phyloP scores from a whole-genome alignment of 37 sponge, comb jelly and placozoan genomes.

The Crambe crambe region DNA sequence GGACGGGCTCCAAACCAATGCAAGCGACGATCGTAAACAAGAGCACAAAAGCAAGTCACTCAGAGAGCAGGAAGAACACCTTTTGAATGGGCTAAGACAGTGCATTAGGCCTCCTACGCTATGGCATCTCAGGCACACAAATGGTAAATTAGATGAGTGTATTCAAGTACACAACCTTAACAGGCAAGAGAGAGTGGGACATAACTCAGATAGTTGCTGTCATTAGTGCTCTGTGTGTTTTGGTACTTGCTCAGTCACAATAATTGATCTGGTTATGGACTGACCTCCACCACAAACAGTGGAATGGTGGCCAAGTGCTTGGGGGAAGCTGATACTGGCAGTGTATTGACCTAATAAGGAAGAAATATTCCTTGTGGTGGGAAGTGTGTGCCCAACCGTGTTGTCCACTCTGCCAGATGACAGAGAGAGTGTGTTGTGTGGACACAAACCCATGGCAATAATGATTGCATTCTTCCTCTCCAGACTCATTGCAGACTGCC shows the following conservation, averaged over 20 bases:
- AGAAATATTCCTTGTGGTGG: neutral
- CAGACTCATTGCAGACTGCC: slow-evolving; percentile 26
- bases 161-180: no score
- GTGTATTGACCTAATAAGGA: slow-evolving; percentile 1
- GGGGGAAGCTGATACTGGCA: neutral
- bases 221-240: neutral
- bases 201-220: neutral
- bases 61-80: neutral
- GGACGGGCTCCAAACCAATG: neutral
- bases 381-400: neutral
- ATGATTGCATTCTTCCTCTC: neutral
- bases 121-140: no score
- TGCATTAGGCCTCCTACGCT: no score
- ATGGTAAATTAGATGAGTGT: no score
- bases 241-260: neutral
- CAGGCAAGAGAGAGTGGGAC: no score
- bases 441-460: no score
- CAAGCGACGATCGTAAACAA: neutral
- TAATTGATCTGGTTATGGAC: neutral
- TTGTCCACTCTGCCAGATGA: neutral
- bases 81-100: neutral
- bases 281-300: neutral
- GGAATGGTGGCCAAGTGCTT: neutral
- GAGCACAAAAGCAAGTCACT: neutral
- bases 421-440: no score